Evolutionary conservation across 2,888 invertebrate species (phyloP).

Genomic region (Rugalucina vietnamica): DNA sequence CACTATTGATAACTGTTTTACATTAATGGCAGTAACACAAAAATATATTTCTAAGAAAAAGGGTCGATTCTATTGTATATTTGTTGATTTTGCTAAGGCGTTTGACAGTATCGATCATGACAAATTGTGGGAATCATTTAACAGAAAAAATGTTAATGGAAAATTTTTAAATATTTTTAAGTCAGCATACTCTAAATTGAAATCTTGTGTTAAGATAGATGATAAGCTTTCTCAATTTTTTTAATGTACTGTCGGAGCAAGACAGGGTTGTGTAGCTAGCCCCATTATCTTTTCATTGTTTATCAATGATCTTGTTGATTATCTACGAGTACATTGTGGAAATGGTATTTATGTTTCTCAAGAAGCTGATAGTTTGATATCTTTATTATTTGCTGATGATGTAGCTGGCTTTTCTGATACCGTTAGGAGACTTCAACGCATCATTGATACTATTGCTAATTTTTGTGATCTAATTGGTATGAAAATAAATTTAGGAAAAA

Average conservation of each 20-base stretch:
- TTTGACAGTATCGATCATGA: background rate
- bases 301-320: background rate
- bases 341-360: background rate
- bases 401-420: background rate
- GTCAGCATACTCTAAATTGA: background rate
- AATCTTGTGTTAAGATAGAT: background rate
- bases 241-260: background rate
- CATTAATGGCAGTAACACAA: background rate
- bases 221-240: slow-evolving; percentile 2
- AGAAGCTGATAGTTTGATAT: background rate
- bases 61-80: background rate
- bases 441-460: background rate
- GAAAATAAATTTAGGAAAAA: background rate
- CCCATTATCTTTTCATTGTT: slow-evolving; percentile 3
- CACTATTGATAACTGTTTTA: background rate
- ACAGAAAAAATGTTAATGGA: background rate
- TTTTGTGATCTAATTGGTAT: background rate
- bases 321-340: slow-evolving; percentile 1
- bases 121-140: background rate
- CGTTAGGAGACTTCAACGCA: background rate
- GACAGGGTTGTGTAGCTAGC: background rate
- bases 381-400: slow-evolving; percentile 16
- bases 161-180: background rate
- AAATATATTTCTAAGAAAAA: background rate
- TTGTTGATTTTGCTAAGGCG: background rate